Conservation (phyloP, 2,113 vertebrate genomes). For the Peromyscus maniculatus region DNA sequence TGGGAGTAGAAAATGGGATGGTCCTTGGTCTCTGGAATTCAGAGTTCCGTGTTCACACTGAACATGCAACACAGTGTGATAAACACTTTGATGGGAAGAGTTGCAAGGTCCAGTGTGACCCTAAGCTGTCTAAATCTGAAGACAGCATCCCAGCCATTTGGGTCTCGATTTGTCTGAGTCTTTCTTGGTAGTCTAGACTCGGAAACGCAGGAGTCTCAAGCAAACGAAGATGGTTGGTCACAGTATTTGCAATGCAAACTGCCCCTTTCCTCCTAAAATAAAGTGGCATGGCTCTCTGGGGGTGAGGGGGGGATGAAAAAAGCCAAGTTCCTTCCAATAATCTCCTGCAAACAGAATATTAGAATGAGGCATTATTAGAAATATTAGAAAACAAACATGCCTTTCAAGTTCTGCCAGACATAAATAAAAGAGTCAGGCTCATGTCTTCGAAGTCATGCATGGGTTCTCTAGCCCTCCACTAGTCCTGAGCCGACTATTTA, state of each 20-base stretch:
- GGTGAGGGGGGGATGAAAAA: background rate
- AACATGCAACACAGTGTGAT: slow-evolving; percentile 28
- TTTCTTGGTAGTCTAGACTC: background rate
- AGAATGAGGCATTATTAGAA: too few species aligned
- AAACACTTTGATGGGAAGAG: slow-evolving; percentile 31
- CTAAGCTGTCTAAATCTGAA: background rate
- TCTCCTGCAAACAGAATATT: background rate
- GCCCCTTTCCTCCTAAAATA: background rate
- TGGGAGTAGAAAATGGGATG: slow-evolving; percentile 28
- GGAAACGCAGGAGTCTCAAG: background rate
- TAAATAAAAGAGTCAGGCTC: background rate
- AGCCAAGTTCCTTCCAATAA: slow-evolving; percentile 9
- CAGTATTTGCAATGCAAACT: background rate
- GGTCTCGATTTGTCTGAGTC: background rate
- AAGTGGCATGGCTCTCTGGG: background rate
- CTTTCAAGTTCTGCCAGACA: slow-evolving; percentile 43
- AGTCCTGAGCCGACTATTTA: background rate
- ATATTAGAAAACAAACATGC: slow-evolving; percentile 16
- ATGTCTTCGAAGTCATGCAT: background rate
- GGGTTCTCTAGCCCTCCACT: background rate
- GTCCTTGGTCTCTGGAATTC: slow-evolving; percentile 38
- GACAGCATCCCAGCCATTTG: slow-evolving; percentile 1
- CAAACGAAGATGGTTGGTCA: background rate
- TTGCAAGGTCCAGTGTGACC: background rate
- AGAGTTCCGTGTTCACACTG: slow-evolving; percentile 8